These are phyloP conservation scores for Scelioninae gen. 1 DNA, from an alignment of 2,888 invertebrate species.

Conservation along the genomic window DNA sequence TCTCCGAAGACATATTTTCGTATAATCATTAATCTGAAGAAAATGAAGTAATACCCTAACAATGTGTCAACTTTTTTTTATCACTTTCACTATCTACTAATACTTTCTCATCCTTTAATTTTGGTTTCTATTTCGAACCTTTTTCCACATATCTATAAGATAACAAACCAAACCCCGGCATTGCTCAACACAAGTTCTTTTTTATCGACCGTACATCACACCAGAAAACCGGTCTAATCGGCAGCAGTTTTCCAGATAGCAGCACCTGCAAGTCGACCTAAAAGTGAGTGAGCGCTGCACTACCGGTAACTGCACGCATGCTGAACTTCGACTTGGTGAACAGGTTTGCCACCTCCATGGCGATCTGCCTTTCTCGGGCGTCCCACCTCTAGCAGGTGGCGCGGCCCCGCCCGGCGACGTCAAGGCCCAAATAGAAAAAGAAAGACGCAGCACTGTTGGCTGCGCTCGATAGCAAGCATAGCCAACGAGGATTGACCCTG, in stretches of 20 bases:
- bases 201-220: constrained; percentile 72
- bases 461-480: no score
- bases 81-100: no score
- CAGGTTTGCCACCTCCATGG: constrained; percentile 56
- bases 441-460: constrained; percentile 77
- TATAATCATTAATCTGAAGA: no score
- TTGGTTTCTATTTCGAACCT: no score
- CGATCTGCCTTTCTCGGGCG: constrained; percentile 50
- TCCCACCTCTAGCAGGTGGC: constrained; percentile 62
- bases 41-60: no score
- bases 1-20: no score
- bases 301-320: constrained; percentile 57
- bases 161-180: no score
- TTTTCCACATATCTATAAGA: no score
- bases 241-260: constrained; percentile 75
- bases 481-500: constrained; percentile 80
- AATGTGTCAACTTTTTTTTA: no score
- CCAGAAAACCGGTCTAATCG: constrained; percentile 51
- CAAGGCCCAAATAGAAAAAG: constrained; percentile 82
- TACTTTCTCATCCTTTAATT: no score
- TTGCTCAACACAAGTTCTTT: constrained; percentile 24
- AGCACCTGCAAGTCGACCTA: constrained; percentile 75
- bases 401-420: constrained; percentile 73
- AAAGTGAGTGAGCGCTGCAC: constrained; percentile 36
- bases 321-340: constrained; percentile 36